These are phyloP conservation scores for Salarias fasciatus DNA, from an alignment of 2,797 vertebrate species.

Conservation along the genomic window DNA sequence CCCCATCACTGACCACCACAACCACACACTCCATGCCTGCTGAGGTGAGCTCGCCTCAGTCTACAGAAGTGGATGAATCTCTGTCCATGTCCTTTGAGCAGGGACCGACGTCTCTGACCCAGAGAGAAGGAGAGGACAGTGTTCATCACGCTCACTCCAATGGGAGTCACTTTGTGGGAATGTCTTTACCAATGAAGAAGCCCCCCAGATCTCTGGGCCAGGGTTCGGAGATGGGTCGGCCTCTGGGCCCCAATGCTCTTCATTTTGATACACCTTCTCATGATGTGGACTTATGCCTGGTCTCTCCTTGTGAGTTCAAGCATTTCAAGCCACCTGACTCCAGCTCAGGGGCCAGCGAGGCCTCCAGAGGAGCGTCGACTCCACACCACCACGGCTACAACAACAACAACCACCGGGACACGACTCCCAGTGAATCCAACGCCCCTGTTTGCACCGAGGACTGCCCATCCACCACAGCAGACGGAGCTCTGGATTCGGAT, in stretches of 20 bases:
- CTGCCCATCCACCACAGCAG: constrained; percentile 87
- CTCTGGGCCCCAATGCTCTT: constrained; percentile 63
- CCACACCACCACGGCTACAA: constrained; percentile 60
- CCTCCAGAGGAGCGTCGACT: constrained; percentile 81
- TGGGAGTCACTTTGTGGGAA: constrained; percentile 72
- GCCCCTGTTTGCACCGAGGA: constrained; percentile 84
- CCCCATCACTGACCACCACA: constrained; percentile 86
- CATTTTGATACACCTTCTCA: constrained; percentile 83
- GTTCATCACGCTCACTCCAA: constrained; percentile 69
- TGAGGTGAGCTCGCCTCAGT: constrained; percentile 95
- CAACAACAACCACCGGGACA: constrained; percentile 75
- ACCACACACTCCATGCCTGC: constrained; percentile 91
- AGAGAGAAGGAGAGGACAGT: constrained; percentile 82
- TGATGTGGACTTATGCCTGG: constrained; percentile 94
- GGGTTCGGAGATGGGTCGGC: constrained; percentile 69
- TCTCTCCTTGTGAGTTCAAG: constrained; percentile 96
- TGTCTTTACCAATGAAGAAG: constrained; percentile 86
- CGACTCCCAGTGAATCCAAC: constrained; percentile 90
- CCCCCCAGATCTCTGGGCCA: constrained; percentile 77
- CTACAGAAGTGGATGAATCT: constrained; percentile 96
- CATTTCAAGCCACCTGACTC: constrained; percentile 86
- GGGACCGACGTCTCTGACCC: constrained; percentile 85
- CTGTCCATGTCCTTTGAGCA: constrained; percentile 96
- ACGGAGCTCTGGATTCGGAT: constrained; percentile 89
- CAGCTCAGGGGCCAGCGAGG: constrained; percentile 83